Evolutionary conservation across 2,888 invertebrate genomes (phyloP).

Genomic region (Ceraclea dissimilis): DNA sequence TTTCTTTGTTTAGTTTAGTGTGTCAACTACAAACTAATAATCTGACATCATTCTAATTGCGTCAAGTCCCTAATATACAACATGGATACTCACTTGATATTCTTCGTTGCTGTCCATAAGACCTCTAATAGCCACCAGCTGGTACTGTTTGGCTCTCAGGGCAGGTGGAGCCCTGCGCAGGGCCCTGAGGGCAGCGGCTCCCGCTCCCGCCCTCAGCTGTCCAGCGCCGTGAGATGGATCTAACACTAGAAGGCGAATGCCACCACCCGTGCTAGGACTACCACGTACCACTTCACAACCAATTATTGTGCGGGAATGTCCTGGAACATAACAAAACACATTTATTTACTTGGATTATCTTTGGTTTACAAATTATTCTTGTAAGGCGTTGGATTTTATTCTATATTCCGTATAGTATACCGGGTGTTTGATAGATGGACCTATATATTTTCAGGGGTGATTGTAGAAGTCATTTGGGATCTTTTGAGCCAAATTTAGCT

Average conservation of each 20-base stretch:
- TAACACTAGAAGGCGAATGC: slow-evolving; percentile 62
- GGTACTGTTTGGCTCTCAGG: slow-evolving; percentile 79
- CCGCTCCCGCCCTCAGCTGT: slow-evolving; percentile 57
- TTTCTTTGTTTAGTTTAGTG: too few relatives aligned
- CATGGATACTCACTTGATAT: slow-evolving; percentile 66
- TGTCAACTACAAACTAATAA: too few relatives aligned
- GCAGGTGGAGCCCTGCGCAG: slow-evolving; percentile 67
- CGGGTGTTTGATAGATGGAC: too few relatives aligned
- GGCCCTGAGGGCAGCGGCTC: slow-evolving; percentile 49
- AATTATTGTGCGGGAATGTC: slow-evolving; percentile 84
- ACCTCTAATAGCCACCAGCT: slow-evolving; percentile 74
- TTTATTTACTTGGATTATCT: too few relatives aligned
- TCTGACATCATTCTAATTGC: too few relatives aligned
- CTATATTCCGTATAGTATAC: not conserved
- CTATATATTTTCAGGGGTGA: too few relatives aligned
- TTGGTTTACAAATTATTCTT: too few relatives aligned
- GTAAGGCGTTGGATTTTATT: too few relatives aligned
- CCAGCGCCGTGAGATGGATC: slow-evolving; percentile 80
- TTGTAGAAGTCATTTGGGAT: too few relatives aligned
- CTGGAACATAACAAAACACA: slow-evolving; percentile 48
- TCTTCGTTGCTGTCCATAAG: slow-evolving; percentile 64
- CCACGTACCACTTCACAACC: slow-evolving; percentile 67
- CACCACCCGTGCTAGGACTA: slow-evolving; percentile 53
- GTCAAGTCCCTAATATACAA: too few relatives aligned
- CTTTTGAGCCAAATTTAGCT: too few relatives aligned